Conservation (phyloP, 2,113 vertebrate genomes). For the Charina bottae region DNA sequence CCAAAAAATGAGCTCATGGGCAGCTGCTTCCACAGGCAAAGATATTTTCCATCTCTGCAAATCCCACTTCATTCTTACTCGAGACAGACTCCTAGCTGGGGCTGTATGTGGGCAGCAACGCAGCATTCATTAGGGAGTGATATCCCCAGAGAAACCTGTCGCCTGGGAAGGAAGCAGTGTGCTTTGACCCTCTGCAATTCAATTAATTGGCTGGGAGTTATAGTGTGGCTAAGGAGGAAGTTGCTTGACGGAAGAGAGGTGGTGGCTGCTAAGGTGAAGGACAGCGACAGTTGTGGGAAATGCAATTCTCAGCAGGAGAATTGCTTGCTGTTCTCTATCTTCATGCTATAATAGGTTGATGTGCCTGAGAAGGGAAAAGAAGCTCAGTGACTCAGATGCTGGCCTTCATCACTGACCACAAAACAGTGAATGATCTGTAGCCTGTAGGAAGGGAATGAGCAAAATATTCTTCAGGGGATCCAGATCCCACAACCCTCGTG, state of each 20-base stretch:
- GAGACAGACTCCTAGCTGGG: conserved; percentile 55
- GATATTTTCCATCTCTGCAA: conserved; percentile 72
- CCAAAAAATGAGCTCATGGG: conserved; percentile 81
- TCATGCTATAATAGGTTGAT: background rate
- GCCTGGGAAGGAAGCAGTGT: conserved; percentile 27
- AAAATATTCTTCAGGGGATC: background rate
- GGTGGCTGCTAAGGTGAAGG: background rate
- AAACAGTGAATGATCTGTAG: background rate
- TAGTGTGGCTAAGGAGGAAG: conserved; percentile 10
- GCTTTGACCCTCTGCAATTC: conserved; percentile 24
- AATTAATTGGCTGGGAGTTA: conserved; percentile 38
- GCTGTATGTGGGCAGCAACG: conserved; percentile 20
- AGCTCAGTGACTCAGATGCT: background rate
- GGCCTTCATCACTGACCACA: background rate
- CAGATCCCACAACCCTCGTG: background rate
- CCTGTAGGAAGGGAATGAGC: background rate
- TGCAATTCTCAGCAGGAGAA: conserved; percentile 16
- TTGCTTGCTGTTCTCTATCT: background rate
- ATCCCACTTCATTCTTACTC: conserved; percentile 55
- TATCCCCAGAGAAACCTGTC: conserved; percentile 37
- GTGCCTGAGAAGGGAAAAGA: conserved; percentile 12
- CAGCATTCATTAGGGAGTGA: conserved; percentile 24
- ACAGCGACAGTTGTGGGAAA: conserved; percentile 19
- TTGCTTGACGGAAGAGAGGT: conserved; percentile 14
- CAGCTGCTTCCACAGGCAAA: conserved; percentile 64